phyloP scores from a whole-genome alignment of 1,140 invertebrate genomes.

The Pseudomyrmex flavicornis region DNA sequence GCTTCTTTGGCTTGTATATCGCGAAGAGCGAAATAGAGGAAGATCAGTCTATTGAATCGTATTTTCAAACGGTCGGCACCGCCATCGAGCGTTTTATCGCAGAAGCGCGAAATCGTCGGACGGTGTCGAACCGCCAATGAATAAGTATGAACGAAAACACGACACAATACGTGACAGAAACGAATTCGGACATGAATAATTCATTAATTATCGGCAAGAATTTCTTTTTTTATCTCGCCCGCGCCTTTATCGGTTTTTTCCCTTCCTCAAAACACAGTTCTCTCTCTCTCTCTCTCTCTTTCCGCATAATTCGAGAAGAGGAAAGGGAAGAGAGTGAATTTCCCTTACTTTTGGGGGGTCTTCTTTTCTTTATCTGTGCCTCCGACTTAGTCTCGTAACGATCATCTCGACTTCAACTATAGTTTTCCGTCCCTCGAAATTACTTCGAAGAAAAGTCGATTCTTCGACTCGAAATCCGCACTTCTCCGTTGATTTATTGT shows the following conservation, averaged over 20 bases:
- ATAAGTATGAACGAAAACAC: slow-evolving; percentile 54
- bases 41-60: slow-evolving; percentile 45
- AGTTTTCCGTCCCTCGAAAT: slow-evolving; percentile 2
- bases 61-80: slow-evolving; percentile 24
- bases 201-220: slow-evolving; percentile 51
- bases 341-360: neutral
- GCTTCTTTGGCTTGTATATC: slow-evolving; percentile 14
- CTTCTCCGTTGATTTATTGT: neutral
- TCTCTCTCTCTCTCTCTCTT: slow-evolving; percentile 17
- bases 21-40: slow-evolving; percentile 11
- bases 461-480: slow-evolving; percentile 2
- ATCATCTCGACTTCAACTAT: slow-evolving; percentile 26
- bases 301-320: neutral
- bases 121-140: slow-evolving; percentile 27
- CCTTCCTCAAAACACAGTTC: neutral
- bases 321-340: too few species aligned
- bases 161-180: slow-evolving; percentile 54
- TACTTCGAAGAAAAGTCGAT: neutral
- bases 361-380: neutral
- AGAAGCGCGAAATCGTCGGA: slow-evolving; percentile 45
- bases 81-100: slow-evolving; percentile 37
- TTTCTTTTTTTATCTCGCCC: slow-evolving; percentile 40
- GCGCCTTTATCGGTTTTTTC: slow-evolving; percentile 40
- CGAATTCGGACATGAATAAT: slow-evolving; percentile 45
- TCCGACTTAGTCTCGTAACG: neutral